These are phyloP conservation scores for Chaetorhynchus papuensis DNA, from an alignment of 2,113 vertebrate genomes.

Conservation along the genomic window DNA sequence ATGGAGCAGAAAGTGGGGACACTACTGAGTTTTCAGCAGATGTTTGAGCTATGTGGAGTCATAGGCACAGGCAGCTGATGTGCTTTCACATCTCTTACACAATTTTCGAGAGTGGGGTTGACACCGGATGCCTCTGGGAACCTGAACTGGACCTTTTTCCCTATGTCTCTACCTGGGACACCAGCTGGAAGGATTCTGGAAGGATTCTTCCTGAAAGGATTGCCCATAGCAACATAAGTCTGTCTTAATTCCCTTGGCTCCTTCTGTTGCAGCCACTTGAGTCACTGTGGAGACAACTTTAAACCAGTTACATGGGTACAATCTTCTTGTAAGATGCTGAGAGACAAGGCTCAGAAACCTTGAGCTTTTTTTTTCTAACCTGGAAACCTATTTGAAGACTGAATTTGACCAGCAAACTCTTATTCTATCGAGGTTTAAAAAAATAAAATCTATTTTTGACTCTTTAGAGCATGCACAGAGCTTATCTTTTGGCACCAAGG, in stretches of 20 bases:
- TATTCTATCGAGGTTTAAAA: neutral
- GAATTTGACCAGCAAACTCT: neutral
- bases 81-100: neutral
- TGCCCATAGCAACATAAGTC: neutral
- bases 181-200: neutral
- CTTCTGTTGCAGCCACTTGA: neutral
- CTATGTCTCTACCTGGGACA: neutral
- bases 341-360: neutral
- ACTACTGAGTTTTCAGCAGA: neutral
- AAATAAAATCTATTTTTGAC: neutral
- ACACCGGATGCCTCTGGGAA: neutral
- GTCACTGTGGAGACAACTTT: neutral
- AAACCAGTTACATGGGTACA: neutral
- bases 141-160: neutral
- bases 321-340: neutral
- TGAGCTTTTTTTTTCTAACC: neutral
- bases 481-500: neutral
- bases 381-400: neutral
- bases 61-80: neutral
- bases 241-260: neutral
- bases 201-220: neutral
- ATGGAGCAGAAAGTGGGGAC: neutral
- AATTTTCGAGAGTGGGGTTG: neutral
- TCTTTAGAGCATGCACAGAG: neutral
- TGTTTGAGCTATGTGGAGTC: neutral